Base-by-base conservation (phyloP, 2,797 vertebrate species). In the Etheostoma perlongum region DNA sequence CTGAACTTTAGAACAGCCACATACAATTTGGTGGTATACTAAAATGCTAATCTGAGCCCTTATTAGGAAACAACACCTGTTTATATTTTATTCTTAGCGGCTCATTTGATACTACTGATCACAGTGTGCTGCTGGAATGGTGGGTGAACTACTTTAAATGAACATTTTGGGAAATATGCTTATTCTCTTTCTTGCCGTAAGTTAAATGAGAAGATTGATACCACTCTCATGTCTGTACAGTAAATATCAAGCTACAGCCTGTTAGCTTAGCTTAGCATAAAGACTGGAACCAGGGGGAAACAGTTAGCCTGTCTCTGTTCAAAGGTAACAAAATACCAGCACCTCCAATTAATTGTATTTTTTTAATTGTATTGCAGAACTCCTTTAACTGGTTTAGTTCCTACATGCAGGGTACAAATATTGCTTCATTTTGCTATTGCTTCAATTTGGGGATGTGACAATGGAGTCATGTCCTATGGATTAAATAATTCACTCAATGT, bases 1-100 rank as follows among this genome's bases (percentile, higher is more conserved):
- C 78, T 84, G 83, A 82, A 72, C 81, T 79, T 74, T 53, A 72
- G 66, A 83, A 76, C 16, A 53, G 52, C 4, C n/a, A 53, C 55
- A 71, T 77, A 8, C 49, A 78, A 80, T 42, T 60, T 25, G 64
- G 18, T 23, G 12, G 19, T 30, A 25, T 42, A 59, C 25, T 44
- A 64, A 65, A 11, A 57, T 62, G 54, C 49, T 58, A 53, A 65
- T 53, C 33, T 47, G 53, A 80, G 49, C 14, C 52, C 4, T 36
- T 27, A 30, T 40, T 72, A 59, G 44, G 10, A 71, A 84, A 74
- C 11, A 76, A 63, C 2, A 44, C 1, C 3, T 52, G 2, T 48
- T 53, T 49, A 36, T 7, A 27, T 76, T 57, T 68, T 19, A 59
- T 33, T 66, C 6, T 9, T 27, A 25, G 2, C n/a, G 25, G 19